Percentiles rank a stretch among this genome's conserved stretches.
Evolutionary conservation across 2,113 vertebrate genomes (phyloP).

Genomic region (Zosterops japonicus): DNA sequence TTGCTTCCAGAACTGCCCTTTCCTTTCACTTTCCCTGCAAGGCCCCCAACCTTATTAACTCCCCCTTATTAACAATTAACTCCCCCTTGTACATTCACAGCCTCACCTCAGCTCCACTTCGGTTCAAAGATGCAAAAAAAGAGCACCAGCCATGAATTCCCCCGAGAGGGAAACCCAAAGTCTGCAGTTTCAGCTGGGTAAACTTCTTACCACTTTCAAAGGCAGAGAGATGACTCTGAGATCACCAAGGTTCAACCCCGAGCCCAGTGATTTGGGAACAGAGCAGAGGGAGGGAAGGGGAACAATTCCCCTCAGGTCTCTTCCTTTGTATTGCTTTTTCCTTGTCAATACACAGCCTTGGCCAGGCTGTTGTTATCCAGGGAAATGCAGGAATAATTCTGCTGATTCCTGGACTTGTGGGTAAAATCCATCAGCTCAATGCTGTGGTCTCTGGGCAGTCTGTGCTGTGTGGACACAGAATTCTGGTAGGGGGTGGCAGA

Average conservation of each 20-base stretch:
- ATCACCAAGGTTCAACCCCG: not conserved
- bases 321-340: not conserved
- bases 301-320: not conserved
- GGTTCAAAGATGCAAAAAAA: not conserved
- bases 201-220: not conserved
- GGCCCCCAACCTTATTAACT: not conserved
- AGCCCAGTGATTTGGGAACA: not conserved
- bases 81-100: not conserved
- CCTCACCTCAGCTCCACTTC: not conserved
- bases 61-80: fast-evolving
- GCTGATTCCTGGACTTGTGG: not conserved
- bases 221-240: not conserved
- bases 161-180: not conserved
- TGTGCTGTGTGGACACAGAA: fast-evolving
- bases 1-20: not conserved
- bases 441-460: not conserved
- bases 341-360: not conserved
- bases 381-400: not conserved
- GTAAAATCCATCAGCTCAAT: not conserved
- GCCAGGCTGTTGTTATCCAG: not conserved
- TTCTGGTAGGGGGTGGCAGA: not conserved
- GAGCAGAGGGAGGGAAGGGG: not conserved
- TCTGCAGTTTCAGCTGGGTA: not conserved
- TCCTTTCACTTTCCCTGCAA: not conserved
- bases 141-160: not conserved